Base-by-base conservation (phyloP, 2,888 invertebrate species). In the Ichneumoninae sp. region DNA sequence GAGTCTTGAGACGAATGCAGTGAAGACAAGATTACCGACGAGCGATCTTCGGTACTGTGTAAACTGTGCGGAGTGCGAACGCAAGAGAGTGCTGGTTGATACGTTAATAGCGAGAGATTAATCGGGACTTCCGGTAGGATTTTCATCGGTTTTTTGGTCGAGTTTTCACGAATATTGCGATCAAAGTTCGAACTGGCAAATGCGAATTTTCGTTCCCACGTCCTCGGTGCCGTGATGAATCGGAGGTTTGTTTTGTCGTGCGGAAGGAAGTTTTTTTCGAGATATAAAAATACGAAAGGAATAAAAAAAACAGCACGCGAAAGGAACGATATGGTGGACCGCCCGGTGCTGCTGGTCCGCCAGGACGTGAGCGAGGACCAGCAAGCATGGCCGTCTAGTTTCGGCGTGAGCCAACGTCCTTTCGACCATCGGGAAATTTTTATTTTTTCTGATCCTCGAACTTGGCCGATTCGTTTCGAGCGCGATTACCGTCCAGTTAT, bases 351-450 rank as follows among this genome's bases (percentile, higher is more conserved):
- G 84, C 74, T 80, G 76, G 82, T 84, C 66, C 75, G 71, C 79
- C 66, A 84, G 82, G 84, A 84, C 79, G 82, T 79, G 57, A 82
- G 65, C 84, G 70, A 84, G 82, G 82, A 82, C 75, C 84, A 76
- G 87, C 87, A 84, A 89, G 89, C 88, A 88, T 89, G 88, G 89
- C 88, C 89, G 89, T 86, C 86, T 84, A 72, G 78, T 69, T 72
- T 84, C 82, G 81, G 69, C 69, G 84, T 82, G 75, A 71, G 57
- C 75, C 84, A 78, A 79, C 62, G 82, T 82, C 80, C 74, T 77
- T 85, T 70, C 83, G 65, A 60, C 72, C 77, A 71, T 83, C 74
- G 83, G 70, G 57, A 83, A 71, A 71, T 68, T 62, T 74, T 66
- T 57, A 22, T 75, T 62, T n/a, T 33, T 33, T 62, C 52, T 1